These are phyloP conservation scores for Rhadinocentrus ornatus DNA, from an alignment of 2,797 vertebrate species.

Conservation along the genomic window DNA sequence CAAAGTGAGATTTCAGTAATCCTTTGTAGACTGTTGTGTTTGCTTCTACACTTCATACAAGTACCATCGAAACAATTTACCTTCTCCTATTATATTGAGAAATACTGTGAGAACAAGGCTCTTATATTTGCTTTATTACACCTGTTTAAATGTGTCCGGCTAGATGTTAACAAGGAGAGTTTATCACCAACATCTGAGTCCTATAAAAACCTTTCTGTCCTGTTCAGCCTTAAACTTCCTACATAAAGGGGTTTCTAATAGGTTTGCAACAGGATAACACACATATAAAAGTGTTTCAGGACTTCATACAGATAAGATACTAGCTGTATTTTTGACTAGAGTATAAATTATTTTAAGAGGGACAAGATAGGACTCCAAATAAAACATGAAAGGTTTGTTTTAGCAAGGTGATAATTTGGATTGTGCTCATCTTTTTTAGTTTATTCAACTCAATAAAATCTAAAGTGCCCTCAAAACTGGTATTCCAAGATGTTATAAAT, in stretches of 20 bases:
- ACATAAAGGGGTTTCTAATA: slow-evolving; percentile 36
- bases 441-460: background rate
- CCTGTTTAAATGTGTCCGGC: slow-evolving; percentile 42
- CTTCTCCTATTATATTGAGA: slow-evolving; percentile 42
- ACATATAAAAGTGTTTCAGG: slow-evolving; percentile 31
- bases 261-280: slow-evolving; percentile 23
- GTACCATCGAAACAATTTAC: slow-evolving; percentile 42
- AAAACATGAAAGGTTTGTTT: slow-evolving; percentile 3
- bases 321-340: slow-evolving; percentile 21
- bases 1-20: slow-evolving; percentile 37
- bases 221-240: slow-evolving; percentile 46
- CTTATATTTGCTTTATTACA: slow-evolving; percentile 48
- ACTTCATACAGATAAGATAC: slow-evolving; percentile 21
- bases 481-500: background rate
- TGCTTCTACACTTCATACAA: slow-evolving; percentile 34
- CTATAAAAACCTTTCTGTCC: slow-evolving; percentile 57
- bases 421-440: slow-evolving; percentile 3
- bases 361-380: slow-evolving; percentile 11
- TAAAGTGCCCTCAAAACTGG: background rate
- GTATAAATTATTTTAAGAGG: slow-evolving; percentile 21
- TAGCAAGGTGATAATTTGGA: background rate
- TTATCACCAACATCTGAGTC: slow-evolving; percentile 60
- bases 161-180: slow-evolving; percentile 56
- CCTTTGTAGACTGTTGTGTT: slow-evolving; percentile 35
- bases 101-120: slow-evolving; percentile 4